Conservation (phyloP, 1,140 invertebrate genomes). For the Neodiprion virginianus region DNA sequence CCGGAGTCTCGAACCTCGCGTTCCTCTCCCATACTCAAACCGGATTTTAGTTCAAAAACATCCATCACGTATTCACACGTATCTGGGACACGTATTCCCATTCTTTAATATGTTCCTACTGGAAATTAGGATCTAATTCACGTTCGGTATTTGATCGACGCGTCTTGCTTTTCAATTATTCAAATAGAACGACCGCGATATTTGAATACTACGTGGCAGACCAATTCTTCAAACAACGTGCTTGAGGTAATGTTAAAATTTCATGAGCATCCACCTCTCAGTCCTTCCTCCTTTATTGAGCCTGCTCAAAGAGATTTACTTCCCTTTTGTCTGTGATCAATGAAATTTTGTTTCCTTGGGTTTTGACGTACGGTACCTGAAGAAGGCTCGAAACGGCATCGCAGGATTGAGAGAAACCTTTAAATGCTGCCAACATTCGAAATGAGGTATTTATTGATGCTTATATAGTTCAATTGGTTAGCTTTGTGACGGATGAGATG, state of each 20-base stretch:
- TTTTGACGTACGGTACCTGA: too few relatives aligned
- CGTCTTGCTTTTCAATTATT: too few relatives aligned
- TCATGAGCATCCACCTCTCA: neutral
- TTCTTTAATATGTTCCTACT: neutral
- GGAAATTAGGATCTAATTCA: neutral
- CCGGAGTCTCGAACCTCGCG: neutral
- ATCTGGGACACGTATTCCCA: neutral
- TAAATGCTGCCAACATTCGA: too few relatives aligned
- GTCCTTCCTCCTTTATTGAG: neutral
- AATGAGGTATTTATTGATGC: too few relatives aligned
- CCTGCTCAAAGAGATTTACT: too few relatives aligned
- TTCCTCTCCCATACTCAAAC: neutral
- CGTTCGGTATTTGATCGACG: neutral
- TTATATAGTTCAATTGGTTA: too few relatives aligned
- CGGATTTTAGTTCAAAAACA: neutral
- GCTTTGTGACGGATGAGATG: too few relatives aligned
- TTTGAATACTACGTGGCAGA: neutral
- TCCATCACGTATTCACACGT: neutral
- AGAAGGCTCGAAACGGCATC: too few relatives aligned
- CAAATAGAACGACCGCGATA: neutral
- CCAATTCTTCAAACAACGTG: neutral
- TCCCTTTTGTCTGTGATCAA: too few relatives aligned
- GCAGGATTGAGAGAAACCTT: too few relatives aligned
- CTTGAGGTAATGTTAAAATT: neutral
- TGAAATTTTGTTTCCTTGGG: too few relatives aligned